Base-by-base conservation (phyloP, 2,888 invertebrate species). In the Epistrophe eligans region DNA sequence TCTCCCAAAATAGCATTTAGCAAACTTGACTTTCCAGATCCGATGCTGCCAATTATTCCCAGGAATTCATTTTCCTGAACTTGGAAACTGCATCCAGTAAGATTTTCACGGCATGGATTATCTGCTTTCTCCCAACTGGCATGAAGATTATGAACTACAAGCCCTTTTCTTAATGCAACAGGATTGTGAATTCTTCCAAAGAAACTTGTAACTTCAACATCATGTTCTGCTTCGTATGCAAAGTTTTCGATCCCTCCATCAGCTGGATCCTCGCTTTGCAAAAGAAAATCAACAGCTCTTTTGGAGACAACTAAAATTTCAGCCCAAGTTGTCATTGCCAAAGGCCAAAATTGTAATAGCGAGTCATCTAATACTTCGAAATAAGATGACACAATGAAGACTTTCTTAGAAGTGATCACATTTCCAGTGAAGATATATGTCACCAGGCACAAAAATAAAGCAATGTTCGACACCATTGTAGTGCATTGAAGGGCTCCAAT, bases 321-420 rank as follows among this genome's bases (percentile, higher is more conserved):
- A 0, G 97, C 94, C 0, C 96, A 94, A 90, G 96, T 96, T 1
- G 96, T 95, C 60, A 98, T 95, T 0, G 96, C 96, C 89, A 95
- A 94, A 0, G 98, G 97, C 89, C 97, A 95, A 91, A 96, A 97
- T 45, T 97, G 95, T 0, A 96, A 96, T 92, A 97, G 94, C 0
- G 96, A 95, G 79, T 96, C 95, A 55, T 97, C 95, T 6, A 97
- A 92, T 74, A 96, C 96, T 89, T 96, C 97, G 91, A 96, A 97
- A 89, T 97, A 96, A 0, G 97, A 95, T 38, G 97, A 96, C 40
- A 97, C 94, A 13, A 97, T 96, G 91, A 97, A 97, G 0, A 97
- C 95, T 91, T 95, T 95, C 76, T 96, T 95, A 0, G 98, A 96
- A 0, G 95, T 96, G 1, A 98, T 93, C 0, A 90, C 80, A 89